Base-by-base conservation (phyloP, 1,140 invertebrate species). In the Papilio polyxenes region DNA sequence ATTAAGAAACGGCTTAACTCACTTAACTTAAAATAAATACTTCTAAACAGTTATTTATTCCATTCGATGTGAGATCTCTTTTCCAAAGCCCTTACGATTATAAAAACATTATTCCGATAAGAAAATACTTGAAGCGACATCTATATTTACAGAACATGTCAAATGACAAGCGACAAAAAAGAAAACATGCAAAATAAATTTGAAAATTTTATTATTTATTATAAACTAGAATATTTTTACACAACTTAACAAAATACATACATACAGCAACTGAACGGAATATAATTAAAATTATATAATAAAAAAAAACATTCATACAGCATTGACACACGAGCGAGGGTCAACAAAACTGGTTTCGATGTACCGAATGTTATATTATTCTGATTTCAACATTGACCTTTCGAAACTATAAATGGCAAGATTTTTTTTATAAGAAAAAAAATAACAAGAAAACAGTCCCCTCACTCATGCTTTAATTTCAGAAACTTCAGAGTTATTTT, bases 191-290 rank as follows among this genome's bases (percentile, higher is more conserved):
- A 89, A 89, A 87, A 89, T 84, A 91, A 90, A 87, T 91, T 92
- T 88, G 88, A 92, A 86, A 56, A 82, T 80, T 89, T 88, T 91
- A 87, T 89, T 88, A 92, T 93, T 94, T 92, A 92, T 93, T 93
- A 93, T 92, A 89, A 93, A 92, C 93, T 94, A 94, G 87, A 31
- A 80, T 92, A 93, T 94, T 93, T 79, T 94, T 93, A 94, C 92
- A 94, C 92, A 94, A 94, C 92, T 93, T 94, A 94, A 93, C 92
- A 92, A 93, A 93, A 93, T 93, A 94, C 91, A 90, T 90, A 92
- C 90, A 91, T 92, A 93, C 91, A 92, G 89, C 89, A 93, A 93
- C 88, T 92, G 89, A 94, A 92, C 90, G 89, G 87, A 88, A 89
- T 91, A 88, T 91, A 93, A 93, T 88, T 90, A 91, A 93, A 92